A percentile compares a stretch with the other conserved stretches of the same genome.
These are phyloP conservation scores for Calameuta filiformis DNA, from an alignment of 2,888 invertebrate species.

Conservation along the genomic window DNA sequence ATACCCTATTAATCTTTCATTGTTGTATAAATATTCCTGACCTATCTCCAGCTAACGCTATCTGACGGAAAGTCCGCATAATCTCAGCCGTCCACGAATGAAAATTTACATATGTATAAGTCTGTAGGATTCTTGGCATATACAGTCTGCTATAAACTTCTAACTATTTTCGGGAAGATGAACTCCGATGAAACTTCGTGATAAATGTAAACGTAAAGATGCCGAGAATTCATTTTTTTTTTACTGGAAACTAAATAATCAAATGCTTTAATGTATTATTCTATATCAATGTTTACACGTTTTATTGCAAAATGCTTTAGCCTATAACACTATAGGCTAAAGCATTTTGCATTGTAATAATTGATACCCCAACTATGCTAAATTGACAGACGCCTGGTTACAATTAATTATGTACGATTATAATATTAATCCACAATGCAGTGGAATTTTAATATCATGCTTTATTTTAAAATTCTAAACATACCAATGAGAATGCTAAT, in stretches of 20 bases:
- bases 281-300: neutral
- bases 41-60: neutral
- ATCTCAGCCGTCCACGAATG: neutral
- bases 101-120: neutral
- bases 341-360: too few relatives aligned
- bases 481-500: neutral
- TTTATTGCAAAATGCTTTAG: neutral
- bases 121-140: neutral
- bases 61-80: neutral
- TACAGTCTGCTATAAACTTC: neutral
- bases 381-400: too few relatives aligned
- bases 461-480: neutral
- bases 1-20: neutral
- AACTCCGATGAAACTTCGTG: neutral
- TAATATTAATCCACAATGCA: neutral
- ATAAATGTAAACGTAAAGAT: neutral
- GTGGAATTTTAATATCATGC: neutral
- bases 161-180: neutral
- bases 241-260: neutral
- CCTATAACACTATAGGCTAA: too few relatives aligned
- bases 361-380: too few relatives aligned
- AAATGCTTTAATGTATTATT: neutral
- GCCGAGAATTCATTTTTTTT: neutral
- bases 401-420: neutral
- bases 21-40: neutral